Evolutionary conservation across 2,797 vertebrate genomes (phyloP).

Genomic region (Prunella strophiata): DNA sequence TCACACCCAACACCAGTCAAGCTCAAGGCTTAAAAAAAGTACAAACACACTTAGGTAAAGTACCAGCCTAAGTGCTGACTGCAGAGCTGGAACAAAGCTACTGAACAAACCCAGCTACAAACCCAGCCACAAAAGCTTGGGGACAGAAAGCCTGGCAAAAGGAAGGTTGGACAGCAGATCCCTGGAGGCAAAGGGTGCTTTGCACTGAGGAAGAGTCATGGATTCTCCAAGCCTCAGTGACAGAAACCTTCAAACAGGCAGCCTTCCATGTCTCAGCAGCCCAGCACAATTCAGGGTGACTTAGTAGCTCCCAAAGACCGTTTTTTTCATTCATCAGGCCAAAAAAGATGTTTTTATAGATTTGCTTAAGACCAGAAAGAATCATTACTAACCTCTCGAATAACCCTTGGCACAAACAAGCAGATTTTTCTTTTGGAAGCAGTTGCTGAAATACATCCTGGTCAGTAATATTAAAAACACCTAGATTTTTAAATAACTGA

Average conservation of each 20-base stretch:
- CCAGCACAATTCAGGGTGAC: not conserved
- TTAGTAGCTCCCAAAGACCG: not conserved
- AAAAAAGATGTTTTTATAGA: not conserved
- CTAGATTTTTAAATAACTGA: not conserved
- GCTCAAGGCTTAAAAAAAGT: not conserved
- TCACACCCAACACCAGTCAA: not conserved
- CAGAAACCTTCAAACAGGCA: not conserved
- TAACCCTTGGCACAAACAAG: not conserved
- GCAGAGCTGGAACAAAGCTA: not conserved
- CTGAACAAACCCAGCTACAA: not conserved
- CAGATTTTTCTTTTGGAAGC: not conserved
- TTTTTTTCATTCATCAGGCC: not conserved
- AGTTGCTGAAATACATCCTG: not conserved
- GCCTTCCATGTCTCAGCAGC: not conserved
- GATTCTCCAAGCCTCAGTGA: not conserved
- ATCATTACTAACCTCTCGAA: not conserved
- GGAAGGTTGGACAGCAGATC: not conserved
- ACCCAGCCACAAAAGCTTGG: not conserved
- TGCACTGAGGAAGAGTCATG: not conserved
- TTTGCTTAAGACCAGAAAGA: conserved; percentile 54
- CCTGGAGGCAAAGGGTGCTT: not conserved
- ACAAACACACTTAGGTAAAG: not conserved
- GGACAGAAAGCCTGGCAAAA: not conserved
- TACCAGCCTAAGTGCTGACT: not conserved
- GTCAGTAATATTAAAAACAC: not conserved